These are phyloP conservation scores for Patiria miniata DNA, from an alignment of 35 echinoderm and acorn worm species.

Conservation along the genomic window DNA sequence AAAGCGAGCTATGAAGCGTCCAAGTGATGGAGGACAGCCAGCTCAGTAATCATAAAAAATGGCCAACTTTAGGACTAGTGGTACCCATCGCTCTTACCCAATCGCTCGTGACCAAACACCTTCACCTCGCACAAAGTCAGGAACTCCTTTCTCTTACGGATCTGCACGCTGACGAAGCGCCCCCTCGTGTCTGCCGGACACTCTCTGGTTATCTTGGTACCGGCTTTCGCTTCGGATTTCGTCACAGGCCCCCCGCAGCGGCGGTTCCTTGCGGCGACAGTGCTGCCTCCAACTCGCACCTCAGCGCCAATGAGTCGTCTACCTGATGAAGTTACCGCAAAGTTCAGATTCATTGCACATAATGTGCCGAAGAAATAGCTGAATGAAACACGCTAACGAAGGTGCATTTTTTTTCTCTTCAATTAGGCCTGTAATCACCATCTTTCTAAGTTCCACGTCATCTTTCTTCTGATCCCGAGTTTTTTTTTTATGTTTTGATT, in stretches of 20 bases:
- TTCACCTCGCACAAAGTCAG: not conserved
- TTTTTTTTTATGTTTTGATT: too few species aligned
- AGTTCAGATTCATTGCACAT: too few species aligned
- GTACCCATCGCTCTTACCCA: not conserved
- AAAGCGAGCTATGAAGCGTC: too few species aligned
- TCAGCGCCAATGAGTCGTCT: not conserved
- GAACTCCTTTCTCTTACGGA: not conserved
- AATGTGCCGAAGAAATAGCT: too few species aligned
- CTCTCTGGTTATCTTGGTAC: not conserved
- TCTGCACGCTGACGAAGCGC: not conserved
- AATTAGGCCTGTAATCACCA: too few species aligned
- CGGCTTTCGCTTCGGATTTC: not conserved
- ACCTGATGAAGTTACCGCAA: not conserved
- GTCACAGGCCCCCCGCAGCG: not conserved
- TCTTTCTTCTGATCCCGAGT: too few species aligned
- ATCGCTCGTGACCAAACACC: not conserved
- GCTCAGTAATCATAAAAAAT: too few species aligned
- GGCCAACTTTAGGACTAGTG: too few species aligned
- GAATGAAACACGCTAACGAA: too few species aligned
- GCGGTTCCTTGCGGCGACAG: not conserved
- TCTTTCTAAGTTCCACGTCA: too few species aligned
- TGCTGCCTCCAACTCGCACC: not conserved
- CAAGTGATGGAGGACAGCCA: too few species aligned
- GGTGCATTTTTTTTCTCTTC: too few species aligned
- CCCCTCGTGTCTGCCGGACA: slow-evolving; percentile 5